A percentile compares a stretch with the other conserved stretches of the same genome.
phyloP scores from a whole-genome alignment of 1,140 invertebrate genomes.

The Drosophila persimilis region DNA sequence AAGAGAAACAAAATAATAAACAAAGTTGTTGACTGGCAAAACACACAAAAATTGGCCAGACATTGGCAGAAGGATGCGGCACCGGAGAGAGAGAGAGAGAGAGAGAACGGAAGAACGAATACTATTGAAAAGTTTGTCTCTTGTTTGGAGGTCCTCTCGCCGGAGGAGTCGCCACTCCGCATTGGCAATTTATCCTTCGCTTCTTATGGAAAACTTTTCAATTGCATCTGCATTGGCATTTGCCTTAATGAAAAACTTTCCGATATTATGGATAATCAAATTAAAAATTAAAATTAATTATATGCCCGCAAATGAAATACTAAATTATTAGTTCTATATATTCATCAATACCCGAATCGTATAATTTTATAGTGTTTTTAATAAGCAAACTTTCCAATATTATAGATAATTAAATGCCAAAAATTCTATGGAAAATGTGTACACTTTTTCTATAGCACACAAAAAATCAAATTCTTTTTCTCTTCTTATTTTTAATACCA shows the following conservation, averaged over 20 bases:
- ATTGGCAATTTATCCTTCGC: conserved; percentile 60
- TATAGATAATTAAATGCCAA: neutral
- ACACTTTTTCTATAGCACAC: neutral
- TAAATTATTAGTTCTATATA: neutral
- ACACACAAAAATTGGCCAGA: conserved; percentile 55
- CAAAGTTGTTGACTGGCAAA: conserved; percentile 71
- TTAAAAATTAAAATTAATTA: conserved; percentile 43
- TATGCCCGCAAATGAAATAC: conserved; percentile 11
- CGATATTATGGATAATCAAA: conserved; percentile 45
- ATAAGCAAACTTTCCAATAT: no score
- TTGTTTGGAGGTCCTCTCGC: conserved; percentile 37
- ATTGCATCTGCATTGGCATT: conserved; percentile 59
- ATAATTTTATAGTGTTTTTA: no score
- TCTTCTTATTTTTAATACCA: neutral
- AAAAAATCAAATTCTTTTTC: conserved; percentile 5
- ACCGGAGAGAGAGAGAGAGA: neutral
- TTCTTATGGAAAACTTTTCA: conserved; percentile 54
- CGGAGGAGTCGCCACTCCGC: conserved; percentile 39
- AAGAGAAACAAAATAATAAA: conserved; percentile 57
- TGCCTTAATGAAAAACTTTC: conserved; percentile 44
- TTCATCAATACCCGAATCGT: no score
- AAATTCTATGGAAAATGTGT: neutral
- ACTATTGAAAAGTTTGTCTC: conserved; percentile 73
- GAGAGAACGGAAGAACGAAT: conserved; percentile 23
- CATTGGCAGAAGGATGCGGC: conserved; percentile 46